These are phyloP conservation scores for Prolemur simus DNA, from an alignment of 2,113 vertebrate species.

Conservation along the genomic window DNA sequence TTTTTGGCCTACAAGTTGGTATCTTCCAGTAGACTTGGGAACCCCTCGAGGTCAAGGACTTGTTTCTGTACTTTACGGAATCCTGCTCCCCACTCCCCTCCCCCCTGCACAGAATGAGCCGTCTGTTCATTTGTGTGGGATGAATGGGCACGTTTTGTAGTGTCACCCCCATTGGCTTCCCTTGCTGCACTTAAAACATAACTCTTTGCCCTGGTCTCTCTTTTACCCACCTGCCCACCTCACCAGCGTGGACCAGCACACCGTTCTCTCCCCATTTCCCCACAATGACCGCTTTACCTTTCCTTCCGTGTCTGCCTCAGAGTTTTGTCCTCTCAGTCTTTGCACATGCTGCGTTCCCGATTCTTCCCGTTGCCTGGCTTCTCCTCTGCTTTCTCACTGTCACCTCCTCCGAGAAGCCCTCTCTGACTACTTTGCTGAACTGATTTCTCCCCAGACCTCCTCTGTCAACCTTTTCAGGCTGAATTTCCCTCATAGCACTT, in stretches of 20 bases:
- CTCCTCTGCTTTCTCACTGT: rapidly evolving
- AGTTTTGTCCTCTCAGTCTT: not conserved
- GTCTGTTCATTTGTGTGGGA: not conserved
- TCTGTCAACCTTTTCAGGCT: not conserved
- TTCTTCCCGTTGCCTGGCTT: not conserved
- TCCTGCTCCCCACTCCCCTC: not conserved
- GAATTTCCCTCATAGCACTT: not conserved
- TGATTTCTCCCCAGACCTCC: not conserved
- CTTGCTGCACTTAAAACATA: not conserved
- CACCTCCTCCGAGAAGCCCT: not conserved
- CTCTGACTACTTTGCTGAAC: not conserved
- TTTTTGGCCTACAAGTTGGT: not conserved
- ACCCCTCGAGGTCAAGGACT: not conserved
- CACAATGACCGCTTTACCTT: rapidly evolving
- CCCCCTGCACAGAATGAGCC: not conserved
- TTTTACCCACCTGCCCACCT: too few relatives aligned
- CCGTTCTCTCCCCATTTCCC: rapidly evolving
- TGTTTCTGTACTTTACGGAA: not conserved
- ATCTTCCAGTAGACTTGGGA: not conserved
- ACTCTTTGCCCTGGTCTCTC: not conserved
- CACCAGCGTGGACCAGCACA: rapidly evolving
- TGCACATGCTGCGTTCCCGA: too few relatives aligned
- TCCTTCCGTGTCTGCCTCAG: not conserved
- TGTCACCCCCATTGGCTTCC: not conserved
- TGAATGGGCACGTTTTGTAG: not conserved